Conservation (phyloP, 2,113 vertebrate genomes). For the chimpanzee (Pan troglodytes) region NHGRI_mPanTro3-v2.1_pri NC_072410.2:64331001-64331500, state of each 20-base stretch:
- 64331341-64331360: not conserved
- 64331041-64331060: too few relatives aligned
- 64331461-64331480: not conserved
- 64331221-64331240: not conserved
- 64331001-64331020: not conserved
- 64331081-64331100: not conserved
- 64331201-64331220: not conserved
- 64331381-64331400: not conserved
- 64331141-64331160: not conserved
- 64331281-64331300: not conserved
- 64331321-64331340: too few relatives aligned
- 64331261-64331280: not conserved
- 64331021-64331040: not conserved
- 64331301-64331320: not conserved
- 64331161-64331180: not conserved
- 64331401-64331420: not conserved
- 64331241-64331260: not conserved
- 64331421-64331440: not conserved
- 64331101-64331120: not conserved
- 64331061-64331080: not conserved
- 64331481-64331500: not conserved
- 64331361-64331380: slow-evolving; percentile 8
- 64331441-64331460: not conserved
- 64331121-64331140: not conserved
- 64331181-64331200: not conserved